Base-by-base conservation (phyloP, 2,888 invertebrate species). In the Cenopis cana region DNA sequence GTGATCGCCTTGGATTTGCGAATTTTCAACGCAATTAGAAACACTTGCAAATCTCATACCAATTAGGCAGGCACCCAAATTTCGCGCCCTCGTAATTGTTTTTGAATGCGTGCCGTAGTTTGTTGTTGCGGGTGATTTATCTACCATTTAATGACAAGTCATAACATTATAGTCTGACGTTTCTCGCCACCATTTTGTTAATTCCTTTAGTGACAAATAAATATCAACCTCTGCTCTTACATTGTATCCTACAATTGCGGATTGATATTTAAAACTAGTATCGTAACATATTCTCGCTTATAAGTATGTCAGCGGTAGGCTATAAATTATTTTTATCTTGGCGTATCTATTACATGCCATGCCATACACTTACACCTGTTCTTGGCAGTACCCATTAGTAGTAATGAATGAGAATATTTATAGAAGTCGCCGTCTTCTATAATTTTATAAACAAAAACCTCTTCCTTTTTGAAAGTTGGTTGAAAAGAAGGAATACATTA, bases 21-120 rank as follows among this genome's bases (percentile, higher is more conserved):
- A 90, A 91, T 90, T 70, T 91, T 89, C 88, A 81, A 83, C 87
- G 91, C 91, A 91, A 93, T 93, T 93, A 93, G 91, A 83, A 88
- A 87, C 90, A 91, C 87, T 93, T 91, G 91, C 91, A 93, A 92
- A 93, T 93, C 89, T 91, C 91, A 90, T 91, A 93, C 87, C 93
- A 93, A 93, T 93, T 93, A 93, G 93, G 92, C 92, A 92, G 81
- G 80, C 87, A 82, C 91, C 93, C 93, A 93, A 93, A 89, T 86
- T 71, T 89, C 82, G 82, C 87, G 89, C 90, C 89, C 90, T 88
- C 88, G 87, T 87, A 90, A 92, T 91, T 91, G 92, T 92, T 93
- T 93, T 92, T 90, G 92, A 89, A 91, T 90, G 88, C 81, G 83
- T 81, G 76, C 79, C 80, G 88, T 89, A 89, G 90, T 90, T 91